These are phyloP conservation scores for Daktulosphaira vitifoliae DNA, from an alignment of 1,140 invertebrate species.

Conservation along the genomic window DNA sequence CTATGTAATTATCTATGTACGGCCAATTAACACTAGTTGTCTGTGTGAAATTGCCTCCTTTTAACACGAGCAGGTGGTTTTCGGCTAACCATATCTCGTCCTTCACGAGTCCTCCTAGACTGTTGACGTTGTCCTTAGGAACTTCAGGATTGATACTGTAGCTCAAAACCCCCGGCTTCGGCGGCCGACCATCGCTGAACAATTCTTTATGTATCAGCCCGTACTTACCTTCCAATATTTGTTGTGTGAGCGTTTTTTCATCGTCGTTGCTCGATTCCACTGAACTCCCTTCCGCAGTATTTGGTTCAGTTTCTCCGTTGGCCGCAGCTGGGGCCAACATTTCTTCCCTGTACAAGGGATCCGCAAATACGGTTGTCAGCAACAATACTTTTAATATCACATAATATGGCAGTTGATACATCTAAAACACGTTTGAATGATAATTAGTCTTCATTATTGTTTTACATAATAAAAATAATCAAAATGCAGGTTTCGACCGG, in stretches of 20 bases:
- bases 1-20: slow-evolving; percentile 71
- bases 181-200: slow-evolving; percentile 52
- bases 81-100: slow-evolving; percentile 84
- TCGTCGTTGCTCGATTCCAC: slow-evolving; percentile 54
- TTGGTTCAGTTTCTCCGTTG: slow-evolving; percentile 22
- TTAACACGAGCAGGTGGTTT: slow-evolving; percentile 73
- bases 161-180: slow-evolving; percentile 69
- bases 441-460: slow-evolving; percentile 18
- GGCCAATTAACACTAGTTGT: slow-evolving; percentile 50
- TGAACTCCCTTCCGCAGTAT: slow-evolving; percentile 36
- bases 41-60: slow-evolving; percentile 56
- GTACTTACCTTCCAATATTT: slow-evolving; percentile 80
- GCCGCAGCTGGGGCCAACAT: slow-evolving; percentile 1
- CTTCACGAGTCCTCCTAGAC: slow-evolving; percentile 67
- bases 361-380: slow-evolving; percentile 2
- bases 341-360: slow-evolving; percentile 9
- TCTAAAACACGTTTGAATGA: slow-evolving; percentile 21
- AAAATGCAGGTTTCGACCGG: background rate
- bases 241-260: slow-evolving; percentile 71
- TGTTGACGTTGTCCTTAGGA: slow-evolving; percentile 64
- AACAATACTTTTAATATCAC: slow-evolving; percentile 31
- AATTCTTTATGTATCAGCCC: slow-evolving; percentile 78
- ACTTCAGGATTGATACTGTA: slow-evolving; percentile 68
- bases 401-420: slow-evolving; percentile 28
- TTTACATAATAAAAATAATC: background rate